Evolutionary conservation across 2,888 invertebrate genomes (phyloP), one percentile per base, ranked within the genome.

Genomic region (Oscheius sp.): DNA sequence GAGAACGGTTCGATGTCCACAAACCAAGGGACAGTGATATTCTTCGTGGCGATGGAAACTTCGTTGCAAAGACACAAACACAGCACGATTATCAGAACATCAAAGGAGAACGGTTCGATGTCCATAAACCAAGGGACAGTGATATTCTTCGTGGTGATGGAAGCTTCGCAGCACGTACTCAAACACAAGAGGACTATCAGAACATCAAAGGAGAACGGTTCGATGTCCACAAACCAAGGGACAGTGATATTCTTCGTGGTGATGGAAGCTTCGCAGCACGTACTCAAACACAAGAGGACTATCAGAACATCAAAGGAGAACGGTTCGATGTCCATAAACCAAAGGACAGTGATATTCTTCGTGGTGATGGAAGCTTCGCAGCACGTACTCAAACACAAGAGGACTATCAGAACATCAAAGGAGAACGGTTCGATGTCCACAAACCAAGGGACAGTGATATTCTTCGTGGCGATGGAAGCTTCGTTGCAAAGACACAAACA

Each of bases 41-140:
- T 20, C 54, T 54, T n/a, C 54, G 20, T 17, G 54, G 54, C 2
- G 54, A 54, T n/a, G 54, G 54, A n/a, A 54, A 32, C 9, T 54
- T 54, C 32, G 54, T 20, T 2, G 33, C 32, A 12, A 30, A 20
- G 33, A 54, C 54, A 5, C 54, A 54, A 36, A 54, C 28, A 4
- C 54, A 54, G 12, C 17, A 54, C n/a, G 54, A 54, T 20, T 54
- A 33, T 36, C 32, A 32, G 20, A 4, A 6, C n/a, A n/a, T n/a
- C n/a, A n/a, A n/a, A n/a, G n/a, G n/a, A n/a, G 36, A 36, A 14
- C 36, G 36, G 36, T 36, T 36, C 36, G 36, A 36, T 36, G 36
- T 36, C 8, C 8, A 14, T 8, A 36, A 36, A 36, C 36, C 36
- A 8, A 36, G 14, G 36, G 36, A 36, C 36, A 9, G 8, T 36